Evolutionary conservation across 2,113 vertebrate species (phyloP).

Genomic region (Vidua chalybeata): DNA sequence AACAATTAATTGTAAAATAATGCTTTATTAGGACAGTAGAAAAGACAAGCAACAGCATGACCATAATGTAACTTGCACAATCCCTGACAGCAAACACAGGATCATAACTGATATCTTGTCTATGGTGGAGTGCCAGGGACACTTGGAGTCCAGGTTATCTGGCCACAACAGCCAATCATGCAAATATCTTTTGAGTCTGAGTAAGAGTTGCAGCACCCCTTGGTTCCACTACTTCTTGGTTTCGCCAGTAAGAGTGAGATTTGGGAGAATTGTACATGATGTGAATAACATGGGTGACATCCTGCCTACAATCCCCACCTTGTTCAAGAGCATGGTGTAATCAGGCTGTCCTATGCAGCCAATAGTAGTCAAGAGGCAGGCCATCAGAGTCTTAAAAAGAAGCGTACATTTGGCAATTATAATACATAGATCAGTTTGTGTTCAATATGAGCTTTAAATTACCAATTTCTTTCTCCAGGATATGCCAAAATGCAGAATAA

Average conservation of each 20-base stretch:
- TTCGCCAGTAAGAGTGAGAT: neutral
- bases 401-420: neutral
- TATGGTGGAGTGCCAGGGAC: neutral
- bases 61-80: neutral
- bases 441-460: neutral
- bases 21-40: neutral
- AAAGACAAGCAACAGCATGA: neutral
- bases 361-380: neutral
- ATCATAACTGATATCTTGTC: neutral
- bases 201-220: accelerated
- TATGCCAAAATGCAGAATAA: neutral
- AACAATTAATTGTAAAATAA: neutral
- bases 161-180: neutral
- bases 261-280: neutral
- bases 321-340: accelerated
- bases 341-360: neutral
- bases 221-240: neutral
- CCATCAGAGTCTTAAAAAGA: neutral
- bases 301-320: accelerated
- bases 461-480: neutral
- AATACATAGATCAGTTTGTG: neutral
- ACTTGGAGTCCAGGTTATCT: neutral
- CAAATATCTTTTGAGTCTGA: neutral
- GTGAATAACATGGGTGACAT: accelerated
- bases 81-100: neutral